These are phyloP conservation scores for Actinostola sp. DNA, from an alignment of 92 coral and sea anemone species.

Conservation along the genomic window DNA sequence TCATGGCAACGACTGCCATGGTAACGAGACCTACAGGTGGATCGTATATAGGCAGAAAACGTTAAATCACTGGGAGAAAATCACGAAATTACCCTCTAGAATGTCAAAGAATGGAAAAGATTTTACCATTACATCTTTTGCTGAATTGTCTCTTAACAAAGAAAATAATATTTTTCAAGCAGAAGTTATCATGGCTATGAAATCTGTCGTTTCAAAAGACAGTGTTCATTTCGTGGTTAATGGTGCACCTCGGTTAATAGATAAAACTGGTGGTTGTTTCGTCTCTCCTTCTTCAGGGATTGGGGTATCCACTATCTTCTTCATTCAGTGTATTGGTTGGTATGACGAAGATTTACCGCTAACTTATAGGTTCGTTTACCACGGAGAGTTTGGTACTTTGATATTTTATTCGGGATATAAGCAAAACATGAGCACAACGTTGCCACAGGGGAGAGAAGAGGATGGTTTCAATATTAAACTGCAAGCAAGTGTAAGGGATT, in stretches of 20 bases:
- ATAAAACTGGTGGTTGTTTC: slow-evolving; percentile 19
- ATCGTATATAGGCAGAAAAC: neutral
- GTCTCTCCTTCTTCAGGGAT: slow-evolving; percentile 28
- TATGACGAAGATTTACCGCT: slow-evolving; percentile 46
- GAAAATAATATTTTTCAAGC: slow-evolving; percentile 5
- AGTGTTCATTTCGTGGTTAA: neutral
- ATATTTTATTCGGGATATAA: slow-evolving; percentile 18
- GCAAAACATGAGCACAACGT: slow-evolving; percentile 18
- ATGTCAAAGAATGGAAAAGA: neutral
- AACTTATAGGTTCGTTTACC: slow-evolving; percentile 40
- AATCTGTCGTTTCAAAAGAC: neutral
- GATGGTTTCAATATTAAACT: slow-evolving; percentile 34
- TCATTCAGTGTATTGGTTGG: slow-evolving; percentile 41
- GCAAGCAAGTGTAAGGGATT: slow-evolving; percentile 60
- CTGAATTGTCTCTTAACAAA: neutral
- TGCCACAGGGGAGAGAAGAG: slow-evolving; percentile 65
- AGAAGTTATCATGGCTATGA: neutral
- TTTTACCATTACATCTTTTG: neutral
- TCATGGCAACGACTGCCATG: slow-evolving; percentile 13
- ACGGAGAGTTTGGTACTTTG: slow-evolving; percentile 24
- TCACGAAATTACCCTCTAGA: neutral
- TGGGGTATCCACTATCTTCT: slow-evolving; percentile 39
- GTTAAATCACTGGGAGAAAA: neutral
- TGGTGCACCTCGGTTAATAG: slow-evolving; percentile 1
- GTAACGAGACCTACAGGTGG: slow-evolving; percentile 19